Evolutionary conservation across 2,113 vertebrate genomes (phyloP).

Genomic region (Pteronura brasiliensis): DNA sequence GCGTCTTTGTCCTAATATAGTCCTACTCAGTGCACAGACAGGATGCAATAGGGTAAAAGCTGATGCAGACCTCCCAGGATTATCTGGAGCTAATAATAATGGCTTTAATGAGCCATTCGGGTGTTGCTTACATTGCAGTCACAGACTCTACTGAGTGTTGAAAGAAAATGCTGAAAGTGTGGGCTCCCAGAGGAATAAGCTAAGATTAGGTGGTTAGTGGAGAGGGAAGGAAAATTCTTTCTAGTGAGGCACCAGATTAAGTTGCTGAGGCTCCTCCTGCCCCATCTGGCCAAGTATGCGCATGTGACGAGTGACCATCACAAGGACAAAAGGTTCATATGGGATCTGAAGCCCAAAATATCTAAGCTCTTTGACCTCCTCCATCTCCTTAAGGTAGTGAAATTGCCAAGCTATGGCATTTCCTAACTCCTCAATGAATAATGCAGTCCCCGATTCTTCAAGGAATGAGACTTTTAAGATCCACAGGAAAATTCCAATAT

Average conservation of each 20-base stretch:
- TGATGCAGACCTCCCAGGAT: neutral
- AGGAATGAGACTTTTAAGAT: neutral
- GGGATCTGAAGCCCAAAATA: neutral
- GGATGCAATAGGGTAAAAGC: neutral
- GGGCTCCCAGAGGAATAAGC: neutral
- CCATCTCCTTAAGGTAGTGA: neutral
- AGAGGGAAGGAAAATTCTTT: neutral
- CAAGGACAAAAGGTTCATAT: neutral
- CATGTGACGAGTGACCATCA: neutral
- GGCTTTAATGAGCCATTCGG: neutral
- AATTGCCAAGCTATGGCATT: neutral
- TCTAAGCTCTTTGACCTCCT: neutral
- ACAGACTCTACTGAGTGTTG: neutral
- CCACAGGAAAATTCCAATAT: neutral
- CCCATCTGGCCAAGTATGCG: neutral
- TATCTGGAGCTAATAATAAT: slow-evolving; percentile 1
- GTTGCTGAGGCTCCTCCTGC: neutral
- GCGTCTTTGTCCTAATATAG: neutral
- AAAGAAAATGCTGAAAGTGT: neutral
- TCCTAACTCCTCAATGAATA: neutral
- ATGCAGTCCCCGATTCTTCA: neutral
- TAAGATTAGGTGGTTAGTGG: neutral
- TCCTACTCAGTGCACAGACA: slow-evolving; percentile 28
- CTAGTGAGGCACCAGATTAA: neutral
- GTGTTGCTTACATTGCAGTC: neutral